Evolutionary conservation across 2,888 invertebrate species (phyloP).

Genomic region (Julus scanicus): DNA sequence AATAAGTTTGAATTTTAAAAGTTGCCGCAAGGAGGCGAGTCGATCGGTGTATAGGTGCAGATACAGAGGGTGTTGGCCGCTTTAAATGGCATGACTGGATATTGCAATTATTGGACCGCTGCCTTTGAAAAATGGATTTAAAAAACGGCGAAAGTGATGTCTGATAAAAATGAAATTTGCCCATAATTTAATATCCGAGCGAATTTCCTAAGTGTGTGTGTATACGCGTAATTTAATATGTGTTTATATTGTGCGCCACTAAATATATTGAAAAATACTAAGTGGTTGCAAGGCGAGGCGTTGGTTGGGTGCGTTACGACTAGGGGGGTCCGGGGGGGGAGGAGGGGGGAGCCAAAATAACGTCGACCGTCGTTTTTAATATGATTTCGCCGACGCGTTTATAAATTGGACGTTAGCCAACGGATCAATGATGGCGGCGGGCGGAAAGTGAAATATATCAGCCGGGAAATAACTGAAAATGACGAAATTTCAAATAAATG

Average conservation of each 20-base stretch:
- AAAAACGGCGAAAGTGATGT: neutral
- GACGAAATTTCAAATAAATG: neutral
- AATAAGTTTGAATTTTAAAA: too few species aligned
- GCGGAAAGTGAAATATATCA: slow-evolving; percentile 15
- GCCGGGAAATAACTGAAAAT: neutral
- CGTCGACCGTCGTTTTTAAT: neutral
- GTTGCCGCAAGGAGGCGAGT: too few species aligned
- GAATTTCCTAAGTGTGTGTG: slow-evolving; percentile 28
- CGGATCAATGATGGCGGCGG: slow-evolving; percentile 24
- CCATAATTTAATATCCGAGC: slow-evolving; percentile 33
- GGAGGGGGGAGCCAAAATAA: neutral
- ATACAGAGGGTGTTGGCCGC: slow-evolving; percentile 15
- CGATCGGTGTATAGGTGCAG: neutral
- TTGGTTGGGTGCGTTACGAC: neutral
- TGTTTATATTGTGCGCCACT: slow-evolving; percentile 33
- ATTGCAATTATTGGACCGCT: neutral
- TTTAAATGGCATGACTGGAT: neutral
- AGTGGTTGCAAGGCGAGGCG: neutral
- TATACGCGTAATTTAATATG: slow-evolving; percentile 26
- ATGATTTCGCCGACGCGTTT: slow-evolving; percentile 10
- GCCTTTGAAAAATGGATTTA: neutral
- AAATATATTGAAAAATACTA: slow-evolving; percentile 33
- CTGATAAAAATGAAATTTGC: slow-evolving; percentile 33
- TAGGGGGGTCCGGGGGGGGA: neutral
- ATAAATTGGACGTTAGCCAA: slow-evolving; percentile 33